phyloP scores from a whole-genome alignment of 1,140 invertebrate genomes.

The Lordiphosa collinella region DNA sequence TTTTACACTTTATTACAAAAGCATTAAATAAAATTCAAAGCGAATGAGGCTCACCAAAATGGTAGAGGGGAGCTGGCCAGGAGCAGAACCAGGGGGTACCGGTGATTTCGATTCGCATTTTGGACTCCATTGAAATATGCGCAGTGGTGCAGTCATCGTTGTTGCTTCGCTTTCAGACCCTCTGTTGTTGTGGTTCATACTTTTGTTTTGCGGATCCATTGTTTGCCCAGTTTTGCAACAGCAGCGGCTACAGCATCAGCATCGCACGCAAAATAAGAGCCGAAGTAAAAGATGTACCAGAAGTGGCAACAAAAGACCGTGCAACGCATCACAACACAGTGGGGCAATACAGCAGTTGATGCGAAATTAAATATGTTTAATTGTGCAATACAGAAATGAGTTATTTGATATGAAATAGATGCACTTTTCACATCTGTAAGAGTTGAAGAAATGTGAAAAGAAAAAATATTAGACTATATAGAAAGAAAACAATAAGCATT shows the following conservation, averaged over 20 bases:
- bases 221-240: conserved; percentile 38
- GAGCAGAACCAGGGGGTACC: background rate
- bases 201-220: conserved; percentile 64
- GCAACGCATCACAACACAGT: background rate
- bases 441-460: too few relatives aligned
- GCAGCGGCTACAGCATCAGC: conserved; percentile 17
- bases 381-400: background rate
- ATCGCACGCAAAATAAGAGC: conserved; percentile 57
- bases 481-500: too few relatives aligned
- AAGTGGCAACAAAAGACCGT: conserved; percentile 50
- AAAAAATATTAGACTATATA: too few relatives aligned
- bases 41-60: conserved; percentile 63
- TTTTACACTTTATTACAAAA: conserved; percentile 78
- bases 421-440: too few relatives aligned
- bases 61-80: conserved; percentile 18
- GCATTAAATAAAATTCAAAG: conserved; percentile 78
- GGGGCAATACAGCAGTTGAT: conserved; percentile 1
- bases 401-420: too few relatives aligned
- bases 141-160: conserved; percentile 24
- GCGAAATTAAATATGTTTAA: background rate
- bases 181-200: conserved; percentile 67
- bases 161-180: conserved; percentile 35
- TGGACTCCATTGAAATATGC: conserved; percentile 45
- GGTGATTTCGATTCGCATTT: conserved; percentile 60
- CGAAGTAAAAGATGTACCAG: conserved; percentile 51